Percentiles rank a stretch among this genome's conserved stretches.
phyloP scores from a whole-genome alignment of 2,797 vertebrate genomes.

The Heterohyrax brucei region DNA sequence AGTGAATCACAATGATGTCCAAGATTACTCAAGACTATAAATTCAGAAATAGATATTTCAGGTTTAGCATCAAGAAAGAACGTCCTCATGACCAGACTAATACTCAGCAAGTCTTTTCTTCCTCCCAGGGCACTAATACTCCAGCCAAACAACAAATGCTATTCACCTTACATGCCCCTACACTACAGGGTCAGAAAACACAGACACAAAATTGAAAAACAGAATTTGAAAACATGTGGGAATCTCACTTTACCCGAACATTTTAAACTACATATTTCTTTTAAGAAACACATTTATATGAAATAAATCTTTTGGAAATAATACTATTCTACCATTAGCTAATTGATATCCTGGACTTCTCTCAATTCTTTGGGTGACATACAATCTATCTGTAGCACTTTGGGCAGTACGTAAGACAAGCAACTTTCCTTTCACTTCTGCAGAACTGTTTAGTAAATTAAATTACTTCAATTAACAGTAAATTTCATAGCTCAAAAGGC shows the following conservation, averaged over 20 bases:
- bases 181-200: slow-evolving; percentile 54
- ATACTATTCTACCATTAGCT: slow-evolving; percentile 54
- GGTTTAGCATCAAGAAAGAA: slow-evolving; percentile 86
- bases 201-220: slow-evolving; percentile 70
- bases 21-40: slow-evolving; percentile 84
- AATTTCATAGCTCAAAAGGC: slow-evolving; percentile 56
- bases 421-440: slow-evolving; percentile 7
- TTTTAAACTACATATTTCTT: slow-evolving; percentile 58
- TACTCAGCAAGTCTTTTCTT: slow-evolving; percentile 87
- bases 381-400: slow-evolving; percentile 60
- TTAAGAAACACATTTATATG: slow-evolving; percentile 64
- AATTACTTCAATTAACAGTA: slow-evolving; percentile 75
- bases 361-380: slow-evolving; percentile 54
- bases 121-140: slow-evolving; percentile 77
- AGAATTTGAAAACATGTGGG: slow-evolving; percentile 5
- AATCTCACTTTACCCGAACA: slow-evolving; percentile 65
- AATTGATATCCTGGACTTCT: slow-evolving; percentile 55
- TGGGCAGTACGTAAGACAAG: neutral
- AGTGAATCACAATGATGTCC: slow-evolving; percentile 77
- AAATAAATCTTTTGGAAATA: slow-evolving; percentile 70
- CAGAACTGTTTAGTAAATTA: slow-evolving; percentile 67
- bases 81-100: slow-evolving; percentile 85
- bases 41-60: slow-evolving; percentile 87
- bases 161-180: slow-evolving; percentile 85
- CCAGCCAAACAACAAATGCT: slow-evolving; percentile 79